Base-by-base conservation (phyloP, 2,797 vertebrate genomes). In the Orientallactaga sibirica region DNA sequence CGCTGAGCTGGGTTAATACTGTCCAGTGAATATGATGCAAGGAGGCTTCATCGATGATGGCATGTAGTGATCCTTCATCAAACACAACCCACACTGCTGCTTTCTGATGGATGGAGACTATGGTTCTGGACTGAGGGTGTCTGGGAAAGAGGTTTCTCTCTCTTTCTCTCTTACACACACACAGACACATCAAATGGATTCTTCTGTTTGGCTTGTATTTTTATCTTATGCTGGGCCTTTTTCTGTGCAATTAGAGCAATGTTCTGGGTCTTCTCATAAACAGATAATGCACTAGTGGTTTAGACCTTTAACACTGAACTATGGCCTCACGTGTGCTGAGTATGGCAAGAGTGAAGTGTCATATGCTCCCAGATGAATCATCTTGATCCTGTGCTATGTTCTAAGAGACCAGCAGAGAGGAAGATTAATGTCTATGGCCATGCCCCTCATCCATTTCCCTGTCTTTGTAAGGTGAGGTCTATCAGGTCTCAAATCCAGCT, bases 341-440 rank as follows among this genome's bases (percentile, higher is more conserved):
- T 37, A 61, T 77, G 55, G 81, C 2, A 22, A 71, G 58, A 86
- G 15, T 10, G 43, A 55, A 19, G 33, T 25, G 3, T 24, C 71
- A 93, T 92, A 87, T 90, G 48, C 70, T 97, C 96, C 66, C 68
- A 94, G 95, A 95, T 95, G 85, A 96, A 97, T 97, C 81, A 75
- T 96, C 0, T 0, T 61, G 76, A 96, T 96, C 94, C 92, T 94
- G 94, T 90, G 96, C 96, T 97, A 97, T 97, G 96, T 0, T 97
- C 92, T 95, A 95, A 97, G 94, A 97, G 95, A 92, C 87, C 92
- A 78, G 93, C 96, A 96, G 66, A 94, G 80, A 95, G 25, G 77
- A 66, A 2, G 41, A 96, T 95, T 95, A 95, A 58, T 76, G 79
- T 87, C 14, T 90, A 43, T 12, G 73, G 93, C 85, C 78, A 80